phyloP scores from a whole-genome alignment of 2,888 invertebrate species.

The Furcula furcula region DNA sequence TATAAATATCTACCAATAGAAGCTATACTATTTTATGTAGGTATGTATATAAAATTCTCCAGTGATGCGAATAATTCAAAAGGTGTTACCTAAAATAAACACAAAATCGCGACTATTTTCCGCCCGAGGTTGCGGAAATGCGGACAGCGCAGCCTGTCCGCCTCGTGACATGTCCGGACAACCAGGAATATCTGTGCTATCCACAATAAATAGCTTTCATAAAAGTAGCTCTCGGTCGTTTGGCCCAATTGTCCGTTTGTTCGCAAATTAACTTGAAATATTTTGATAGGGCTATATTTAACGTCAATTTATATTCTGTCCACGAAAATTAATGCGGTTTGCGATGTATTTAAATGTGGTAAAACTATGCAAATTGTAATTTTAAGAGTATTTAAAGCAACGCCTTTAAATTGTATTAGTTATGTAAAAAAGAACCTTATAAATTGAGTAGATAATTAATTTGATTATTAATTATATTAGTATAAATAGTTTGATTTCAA shows the following conservation, averaged over 20 bases:
- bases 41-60: constrained; percentile 11
- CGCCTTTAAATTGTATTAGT: too few species aligned
- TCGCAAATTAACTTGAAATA: constrained; percentile 22
- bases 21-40: too few species aligned
- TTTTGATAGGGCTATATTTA: constrained; percentile 18
- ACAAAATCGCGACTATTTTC: constrained; percentile 56
- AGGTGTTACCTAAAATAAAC: constrained; percentile 58
- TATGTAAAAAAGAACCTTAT: too few species aligned
- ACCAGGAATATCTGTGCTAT: constrained; percentile 46
- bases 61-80: constrained; percentile 51
- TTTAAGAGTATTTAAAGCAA: constrained; percentile 7
- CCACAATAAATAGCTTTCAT: constrained; percentile 40
- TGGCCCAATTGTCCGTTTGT: constrained; percentile 16
- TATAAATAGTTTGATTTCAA: too few species aligned
- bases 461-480: too few species aligned
- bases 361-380: constrained; percentile 3
- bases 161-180: constrained; percentile 52
- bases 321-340: constrained; percentile 8
- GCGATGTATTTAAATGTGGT: background rate
- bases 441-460: too few species aligned
- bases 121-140: constrained; percentile 51
- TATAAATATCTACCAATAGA: too few species aligned
- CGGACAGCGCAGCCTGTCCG: constrained; percentile 50
- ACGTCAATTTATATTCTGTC: constrained; percentile 10
- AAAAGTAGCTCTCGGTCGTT: constrained; percentile 26